These are phyloP conservation scores for Drosophila elegans DNA, from an alignment of 1,140 invertebrate species.

Conservation along the genomic window DNA sequence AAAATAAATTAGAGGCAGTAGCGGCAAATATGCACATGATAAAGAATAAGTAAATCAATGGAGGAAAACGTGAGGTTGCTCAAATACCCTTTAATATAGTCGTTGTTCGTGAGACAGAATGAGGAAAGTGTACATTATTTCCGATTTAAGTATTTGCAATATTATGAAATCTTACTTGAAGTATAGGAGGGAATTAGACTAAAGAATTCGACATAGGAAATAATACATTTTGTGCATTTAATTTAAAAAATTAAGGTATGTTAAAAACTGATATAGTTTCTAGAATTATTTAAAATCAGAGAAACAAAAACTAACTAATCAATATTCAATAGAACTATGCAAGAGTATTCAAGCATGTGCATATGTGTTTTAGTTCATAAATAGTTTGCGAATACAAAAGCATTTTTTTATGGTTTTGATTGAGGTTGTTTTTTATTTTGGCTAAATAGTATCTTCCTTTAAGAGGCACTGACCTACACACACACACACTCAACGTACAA, in stretches of 20 bases:
- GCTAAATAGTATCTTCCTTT: not conserved
- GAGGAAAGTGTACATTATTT: not conserved
- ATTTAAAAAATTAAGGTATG: too few species aligned
- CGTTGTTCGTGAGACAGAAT: not conserved
- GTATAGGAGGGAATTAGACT: too few species aligned
- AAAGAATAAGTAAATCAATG: not conserved
- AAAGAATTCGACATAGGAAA: not conserved
- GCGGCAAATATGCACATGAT: slow-evolving; percentile 1
- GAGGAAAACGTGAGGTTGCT: not conserved
- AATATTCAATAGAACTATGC: too few species aligned
- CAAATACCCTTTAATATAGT: not conserved
- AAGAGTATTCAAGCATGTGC: too few species aligned
- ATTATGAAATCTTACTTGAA: not conserved
- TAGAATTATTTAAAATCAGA: too few species aligned
- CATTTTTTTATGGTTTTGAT: not conserved
- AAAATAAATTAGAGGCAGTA: not conserved
- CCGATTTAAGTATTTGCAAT: not conserved
- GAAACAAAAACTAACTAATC: too few species aligned
- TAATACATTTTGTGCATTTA: not conserved
- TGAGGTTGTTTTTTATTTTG: not conserved
- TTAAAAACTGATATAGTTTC: too few species aligned
- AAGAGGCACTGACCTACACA: slow-evolving; percentile 38
- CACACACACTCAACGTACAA: not conserved
- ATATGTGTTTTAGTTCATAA: too few species aligned
- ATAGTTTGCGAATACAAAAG: too few species aligned